phyloP scores from a whole-genome alignment of 2,888 invertebrate genomes.

The Leptinotarsa rubiginosa region DNA sequence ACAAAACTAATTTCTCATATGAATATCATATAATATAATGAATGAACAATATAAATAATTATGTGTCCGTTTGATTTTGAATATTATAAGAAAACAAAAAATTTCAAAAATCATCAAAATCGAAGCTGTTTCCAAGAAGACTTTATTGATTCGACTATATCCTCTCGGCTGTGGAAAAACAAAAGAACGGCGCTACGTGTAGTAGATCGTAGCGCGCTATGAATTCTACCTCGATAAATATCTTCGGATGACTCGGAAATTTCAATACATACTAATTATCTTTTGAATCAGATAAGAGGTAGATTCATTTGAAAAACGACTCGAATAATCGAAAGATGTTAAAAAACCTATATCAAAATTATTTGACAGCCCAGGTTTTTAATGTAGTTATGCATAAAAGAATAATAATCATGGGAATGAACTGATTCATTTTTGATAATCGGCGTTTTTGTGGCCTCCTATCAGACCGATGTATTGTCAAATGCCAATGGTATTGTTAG shows the following conservation, averaged over 20 bases:
- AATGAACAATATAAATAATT: too few relatives aligned
- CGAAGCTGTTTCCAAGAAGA: too few relatives aligned
- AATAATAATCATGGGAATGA: constrained; percentile 44
- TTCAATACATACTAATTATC: constrained; percentile 67
- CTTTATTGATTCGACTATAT: too few relatives aligned
- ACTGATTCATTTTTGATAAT: constrained; percentile 32
- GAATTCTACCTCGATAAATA: constrained; percentile 64
- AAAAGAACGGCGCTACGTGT: constrained; percentile 51
- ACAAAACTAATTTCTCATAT: too few relatives aligned
- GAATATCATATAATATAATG: too few relatives aligned
- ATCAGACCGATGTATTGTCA: constrained; percentile 7
- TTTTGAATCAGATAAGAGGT: constrained; percentile 64
- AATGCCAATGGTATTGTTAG: constrained; percentile 1
- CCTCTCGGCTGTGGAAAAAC: constrained; percentile 47
- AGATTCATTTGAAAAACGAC: constrained; percentile 62
- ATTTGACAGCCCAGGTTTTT: constrained; percentile 50
- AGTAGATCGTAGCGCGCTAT: constrained; percentile 56
- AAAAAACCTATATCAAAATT: constrained; percentile 53
- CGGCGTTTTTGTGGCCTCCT: constrained; percentile 11
- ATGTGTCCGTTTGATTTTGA: too few relatives aligned
- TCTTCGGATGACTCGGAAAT: constrained; percentile 65
- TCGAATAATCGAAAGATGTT: constrained; percentile 51
- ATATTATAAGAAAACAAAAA: too few relatives aligned
- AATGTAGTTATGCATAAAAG: constrained; percentile 46
- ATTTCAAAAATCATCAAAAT: too few relatives aligned